Percentiles rank a stretch among this genome's conserved stretches.
Conservation (phyloP, 1,140 invertebrate species). For the Cyclargus thomasi region DNA sequence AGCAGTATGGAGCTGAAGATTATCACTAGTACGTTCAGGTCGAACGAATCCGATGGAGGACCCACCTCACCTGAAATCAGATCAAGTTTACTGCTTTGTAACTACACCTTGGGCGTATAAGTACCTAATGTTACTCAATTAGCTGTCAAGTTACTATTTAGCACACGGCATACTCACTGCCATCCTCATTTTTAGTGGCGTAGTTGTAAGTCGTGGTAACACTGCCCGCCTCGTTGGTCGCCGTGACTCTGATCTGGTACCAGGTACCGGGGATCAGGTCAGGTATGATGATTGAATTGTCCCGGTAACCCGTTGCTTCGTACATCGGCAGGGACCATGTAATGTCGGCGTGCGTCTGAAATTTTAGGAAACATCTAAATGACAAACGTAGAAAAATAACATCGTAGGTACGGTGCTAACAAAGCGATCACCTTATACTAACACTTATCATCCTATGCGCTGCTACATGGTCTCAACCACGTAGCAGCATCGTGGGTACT, state of each 20-base stretch:
- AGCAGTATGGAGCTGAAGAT: conserved; percentile 66
- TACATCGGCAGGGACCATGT: conserved; percentile 80
- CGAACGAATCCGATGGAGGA: conserved; percentile 60
- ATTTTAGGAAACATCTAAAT: too few relatives aligned
- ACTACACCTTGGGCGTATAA: too few relatives aligned
- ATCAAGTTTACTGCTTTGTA: too few relatives aligned
- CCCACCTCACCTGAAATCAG: conserved; percentile 62
- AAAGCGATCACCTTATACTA: neutral
- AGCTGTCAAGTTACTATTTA: too few relatives aligned
- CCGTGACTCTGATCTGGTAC: conserved; percentile 86
- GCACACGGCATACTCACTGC: conserved; percentile 80
- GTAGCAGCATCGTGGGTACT: too few relatives aligned
- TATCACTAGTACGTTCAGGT: conserved; percentile 67
- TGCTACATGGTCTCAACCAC: too few relatives aligned
- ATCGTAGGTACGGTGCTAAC: too few relatives aligned
- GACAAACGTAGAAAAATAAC: too few relatives aligned
- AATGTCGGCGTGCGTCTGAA: conserved; percentile 46
- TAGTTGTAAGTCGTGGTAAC: conserved; percentile 84
- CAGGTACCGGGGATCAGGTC: conserved; percentile 85
- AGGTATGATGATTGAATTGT: conserved; percentile 64
- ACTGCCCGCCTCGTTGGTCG: conserved; percentile 87
- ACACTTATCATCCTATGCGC: too few relatives aligned
- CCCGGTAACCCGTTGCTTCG: conserved; percentile 80
- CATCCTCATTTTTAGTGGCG: conserved; percentile 86
- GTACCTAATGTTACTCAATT: too few relatives aligned